Evolutionary conservation across 2,113 vertebrate genomes (phyloP).

Genomic region (Lamprotornis superbus): DNA sequence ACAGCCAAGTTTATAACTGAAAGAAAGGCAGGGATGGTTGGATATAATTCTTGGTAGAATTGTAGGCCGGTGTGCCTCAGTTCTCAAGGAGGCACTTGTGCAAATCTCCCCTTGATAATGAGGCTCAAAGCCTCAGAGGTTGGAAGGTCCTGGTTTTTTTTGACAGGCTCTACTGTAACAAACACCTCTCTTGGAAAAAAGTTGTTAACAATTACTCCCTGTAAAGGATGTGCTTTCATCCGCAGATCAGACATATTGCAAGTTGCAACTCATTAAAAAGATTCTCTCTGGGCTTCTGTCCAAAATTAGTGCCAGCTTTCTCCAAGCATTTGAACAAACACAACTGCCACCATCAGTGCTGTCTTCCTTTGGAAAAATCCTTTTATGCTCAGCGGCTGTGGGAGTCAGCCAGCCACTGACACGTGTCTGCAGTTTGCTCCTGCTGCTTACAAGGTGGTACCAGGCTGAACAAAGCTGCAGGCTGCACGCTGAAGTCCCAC

Average conservation of each 20-base stretch:
- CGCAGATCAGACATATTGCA: conserved; percentile 10
- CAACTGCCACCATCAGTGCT: not conserved
- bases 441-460: not conserved
- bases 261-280: conserved; percentile 29
- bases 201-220: not conserved
- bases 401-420: not conserved
- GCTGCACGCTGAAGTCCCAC: fast-evolving
- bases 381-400: not conserved
- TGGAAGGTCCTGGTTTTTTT: not conserved
- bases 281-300: not conserved
- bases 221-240: conserved; percentile 33
- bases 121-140: not conserved
- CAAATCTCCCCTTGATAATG: not conserved
- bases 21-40: not conserved
- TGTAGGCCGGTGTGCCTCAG: not conserved
- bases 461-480: not conserved
- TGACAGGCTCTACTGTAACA: not conserved
- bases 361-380: not conserved
- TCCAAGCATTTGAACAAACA: conserved; percentile 25
- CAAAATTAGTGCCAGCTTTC: conserved; percentile 20
- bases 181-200: not conserved
- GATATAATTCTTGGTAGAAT: not conserved
- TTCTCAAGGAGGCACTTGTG: not conserved
- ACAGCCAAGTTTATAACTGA: conserved; percentile 10
- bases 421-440: not conserved